These are phyloP conservation scores for Catocala nupta DNA, from an alignment of 2,888 invertebrate species.

Conservation along the genomic window DNA sequence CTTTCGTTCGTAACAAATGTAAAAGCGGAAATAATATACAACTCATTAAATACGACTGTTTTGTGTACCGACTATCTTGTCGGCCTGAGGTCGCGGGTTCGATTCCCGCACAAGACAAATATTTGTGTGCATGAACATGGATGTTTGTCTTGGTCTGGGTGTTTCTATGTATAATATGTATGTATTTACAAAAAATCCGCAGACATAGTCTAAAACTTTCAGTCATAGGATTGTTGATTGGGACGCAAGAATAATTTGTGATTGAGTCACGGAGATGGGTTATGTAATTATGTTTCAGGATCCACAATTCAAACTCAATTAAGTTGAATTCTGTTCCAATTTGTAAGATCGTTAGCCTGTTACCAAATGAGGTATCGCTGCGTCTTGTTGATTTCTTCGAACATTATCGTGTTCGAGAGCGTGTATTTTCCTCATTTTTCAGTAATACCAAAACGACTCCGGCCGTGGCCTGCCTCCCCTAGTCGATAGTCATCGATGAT, in stretches of 20 bases:
- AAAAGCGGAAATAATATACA: too few relatives aligned
- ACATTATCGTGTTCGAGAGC: conserved; percentile 53
- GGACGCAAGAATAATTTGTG: conserved; percentile 1
- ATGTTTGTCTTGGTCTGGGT: too few relatives aligned
- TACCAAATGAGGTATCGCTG: conserved; percentile 39
- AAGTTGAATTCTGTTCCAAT: conserved; percentile 44
- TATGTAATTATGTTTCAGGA: conserved; percentile 16
- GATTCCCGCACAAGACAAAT: too few relatives aligned
- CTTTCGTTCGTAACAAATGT: too few relatives aligned
- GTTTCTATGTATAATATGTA: too few relatives aligned
- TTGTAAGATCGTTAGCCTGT: conserved; percentile 43
- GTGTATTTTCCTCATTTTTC: conserved; percentile 61
- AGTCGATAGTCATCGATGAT: conserved; percentile 69
- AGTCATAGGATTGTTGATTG: too few relatives aligned
- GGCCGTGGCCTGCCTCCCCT: conserved; percentile 29
- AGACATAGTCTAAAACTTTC: too few relatives aligned
- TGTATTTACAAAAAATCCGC: too few relatives aligned
- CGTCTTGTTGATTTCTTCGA: conserved; percentile 50
- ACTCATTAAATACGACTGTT: too few relatives aligned
- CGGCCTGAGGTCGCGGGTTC: too few relatives aligned
- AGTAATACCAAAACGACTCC: conserved; percentile 62
- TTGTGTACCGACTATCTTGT: too few relatives aligned
- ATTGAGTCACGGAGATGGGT: conserved; percentile 33
- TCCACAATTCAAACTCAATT: conserved; percentile 31
- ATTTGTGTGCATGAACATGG: too few relatives aligned